Base-by-base conservation (phyloP, 2,797 vertebrate species). In the Sebastes reedi region DNA sequence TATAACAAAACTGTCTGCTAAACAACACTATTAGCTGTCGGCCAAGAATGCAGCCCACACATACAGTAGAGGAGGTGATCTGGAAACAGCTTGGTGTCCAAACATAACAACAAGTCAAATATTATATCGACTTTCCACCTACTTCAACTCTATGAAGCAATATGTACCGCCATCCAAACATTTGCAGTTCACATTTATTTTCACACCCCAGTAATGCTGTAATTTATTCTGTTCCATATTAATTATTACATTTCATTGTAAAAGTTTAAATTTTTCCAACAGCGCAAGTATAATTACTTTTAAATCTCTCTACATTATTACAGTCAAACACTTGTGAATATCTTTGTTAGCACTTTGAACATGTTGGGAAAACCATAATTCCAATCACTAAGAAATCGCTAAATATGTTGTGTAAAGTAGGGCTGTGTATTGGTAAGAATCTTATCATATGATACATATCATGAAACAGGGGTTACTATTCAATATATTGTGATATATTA, bases 1-100 rank as follows among this genome's bases (percentile, higher is more conserved):
- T 42, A 32, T 39, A 79, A 79, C 69, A 65, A 73, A 84, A 55
- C 56, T 66, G 61, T 59, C 79, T 79, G 56, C 34, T 84, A 65
- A 86, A 86, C 74, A 62, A 73, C 72, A 56, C 32, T 22, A 71
- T 80, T 70, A 83, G 55, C 56, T 65, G 55, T 36, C 6, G 3
- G 67, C 77, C 69, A 71, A 58, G 58, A 81, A 62, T 8, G n/a
- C 59, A 83, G 50, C 65, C 76, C 62, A 67, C 42, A 76, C 80
- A 69, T 3, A 29, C 24, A 59, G 55, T 42, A 55, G 36, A 72
- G 32, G 56, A 42, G 22, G 30, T 11, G 30, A 64, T 66, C 6
- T 85, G 54, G 20, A 81, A 76, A 82, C 65, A 54, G 61, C 66
- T 78, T 79, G 69, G 29, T 32, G 56, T 29, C 32, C 11, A 67